Evolutionary conservation across 2,113 vertebrate genomes (phyloP).

Genomic region (Rutilus rutilus): DNA sequence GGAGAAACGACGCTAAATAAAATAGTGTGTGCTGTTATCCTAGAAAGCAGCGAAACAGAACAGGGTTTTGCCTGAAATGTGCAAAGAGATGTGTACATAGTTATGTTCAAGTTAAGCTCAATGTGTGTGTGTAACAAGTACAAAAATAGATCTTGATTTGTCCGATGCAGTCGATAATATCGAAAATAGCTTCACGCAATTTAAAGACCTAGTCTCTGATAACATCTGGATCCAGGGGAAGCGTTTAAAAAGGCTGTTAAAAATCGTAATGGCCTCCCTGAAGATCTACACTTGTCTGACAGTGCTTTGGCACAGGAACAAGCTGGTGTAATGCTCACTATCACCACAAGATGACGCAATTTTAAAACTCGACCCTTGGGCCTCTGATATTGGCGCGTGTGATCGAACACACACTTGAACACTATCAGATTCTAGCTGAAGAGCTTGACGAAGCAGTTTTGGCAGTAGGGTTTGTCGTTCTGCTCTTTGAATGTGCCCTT

Average conservation of each 20-base stretch:
- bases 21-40: background rate
- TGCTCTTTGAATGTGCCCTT: conserved; percentile 99
- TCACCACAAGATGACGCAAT: conserved; percentile 4
- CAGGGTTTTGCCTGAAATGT: conserved; percentile 2
- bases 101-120: conserved; percentile 16
- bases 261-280: conserved; percentile 8
- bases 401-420: background rate
- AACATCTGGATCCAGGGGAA: background rate
- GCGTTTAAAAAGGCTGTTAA: conserved; percentile 2
- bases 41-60: conserved; percentile 4
- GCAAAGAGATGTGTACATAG: conserved; percentile 1
- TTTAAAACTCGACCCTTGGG: background rate
- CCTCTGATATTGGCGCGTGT: background rate
- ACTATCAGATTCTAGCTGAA: conserved; percentile 83
- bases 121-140: background rate
- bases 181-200: conserved; percentile 22
- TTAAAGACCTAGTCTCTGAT: background rate
- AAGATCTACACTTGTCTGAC: conserved; percentile 6
- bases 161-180: conserved; percentile 23
- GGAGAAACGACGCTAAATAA: background rate
- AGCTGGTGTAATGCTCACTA: conserved; percentile 34
- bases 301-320: conserved; percentile 32
- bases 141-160: conserved; percentile 45
- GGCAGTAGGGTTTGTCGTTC: conserved; percentile 99
- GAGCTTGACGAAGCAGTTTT: conserved; percentile 96